These are phyloP conservation scores for Achroia grisella DNA, from an alignment of 1,140 invertebrate genomes.

Conservation along the genomic window DNA sequence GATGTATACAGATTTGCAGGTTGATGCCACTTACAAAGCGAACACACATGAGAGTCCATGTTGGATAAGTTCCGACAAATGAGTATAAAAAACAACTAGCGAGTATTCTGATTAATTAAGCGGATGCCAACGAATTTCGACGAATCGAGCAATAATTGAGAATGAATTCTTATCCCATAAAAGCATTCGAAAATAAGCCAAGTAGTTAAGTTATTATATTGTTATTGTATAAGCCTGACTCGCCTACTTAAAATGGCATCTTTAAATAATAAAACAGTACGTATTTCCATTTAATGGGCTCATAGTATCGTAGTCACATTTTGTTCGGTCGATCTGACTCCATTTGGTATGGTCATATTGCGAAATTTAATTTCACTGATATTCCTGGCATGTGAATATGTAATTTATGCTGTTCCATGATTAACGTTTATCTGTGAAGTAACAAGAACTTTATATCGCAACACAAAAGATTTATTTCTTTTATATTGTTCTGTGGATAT, in stretches of 20 bases:
- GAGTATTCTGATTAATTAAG: too few relatives aligned
- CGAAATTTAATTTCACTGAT: slow-evolving; percentile 9
- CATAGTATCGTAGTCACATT: slow-evolving; percentile 9
- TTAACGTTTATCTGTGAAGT: too few relatives aligned
- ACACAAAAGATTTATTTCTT: too few relatives aligned
- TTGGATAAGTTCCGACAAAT: too few relatives aligned
- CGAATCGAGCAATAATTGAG: slow-evolving; percentile 1
- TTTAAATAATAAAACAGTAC: slow-evolving; percentile 9
- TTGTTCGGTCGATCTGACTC: slow-evolving; percentile 7
- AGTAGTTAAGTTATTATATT: slow-evolving; percentile 32
- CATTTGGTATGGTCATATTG: slow-evolving; percentile 6
- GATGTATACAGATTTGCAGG: too few relatives aligned
- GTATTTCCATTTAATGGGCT: slow-evolving; percentile 18
- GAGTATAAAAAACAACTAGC: too few relatives aligned
- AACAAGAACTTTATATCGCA: too few relatives aligned
- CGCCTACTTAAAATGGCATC: slow-evolving; percentile 7
- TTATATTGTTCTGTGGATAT: too few relatives aligned
- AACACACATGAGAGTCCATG: too few relatives aligned
- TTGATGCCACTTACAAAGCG: too few relatives aligned
- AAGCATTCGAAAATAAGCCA: slow-evolving; percentile 9
- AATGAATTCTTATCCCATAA: slow-evolving; percentile 21
- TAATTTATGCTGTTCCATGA: too few relatives aligned
- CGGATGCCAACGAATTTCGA: too few relatives aligned
- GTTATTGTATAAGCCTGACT: slow-evolving; percentile 12
- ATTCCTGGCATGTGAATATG: neutral